Evolutionary conservation across 2,113 vertebrate genomes (phyloP), one percentile per base, ranked within the genome.

Genomic region (Corythornis vintsioides): DNA sequence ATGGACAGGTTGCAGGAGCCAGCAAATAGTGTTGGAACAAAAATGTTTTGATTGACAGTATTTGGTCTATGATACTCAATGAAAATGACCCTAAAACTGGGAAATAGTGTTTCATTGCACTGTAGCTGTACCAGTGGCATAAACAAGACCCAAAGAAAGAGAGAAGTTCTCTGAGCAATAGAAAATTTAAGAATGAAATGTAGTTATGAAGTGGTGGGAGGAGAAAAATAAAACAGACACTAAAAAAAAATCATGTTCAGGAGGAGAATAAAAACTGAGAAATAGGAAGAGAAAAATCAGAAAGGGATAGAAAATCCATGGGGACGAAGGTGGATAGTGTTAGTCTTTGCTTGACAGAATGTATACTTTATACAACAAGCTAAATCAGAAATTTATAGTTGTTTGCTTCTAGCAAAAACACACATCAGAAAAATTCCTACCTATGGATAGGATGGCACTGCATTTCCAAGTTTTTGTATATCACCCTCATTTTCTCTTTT

Each of bases 321-420:
- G 47, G 87, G 88, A 96, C 5, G 65, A 91, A 96, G 91, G 84
- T 89, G 91, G 95, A 74, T 83, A 69, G 95, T 96, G 96, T 94
- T 92, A 61, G 88, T 91, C 79, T 96, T 89, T 95, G 92, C 95
- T 93, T 96, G 95, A 94, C 95, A 96, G 89, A 93, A 91, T 86
- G 92, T 96, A 85, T 92, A 85, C 89, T 92, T 96, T 86, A 83
- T 65, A 93, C 60, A 92, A 93, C 91, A 95, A 92, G 89, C 73
- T 91, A 93, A 94, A 92, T 81, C 91, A 75, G 93, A 92, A 89
- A 89, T 91, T 91, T 91, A 86, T 89, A 85, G 75, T 76, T 94
- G 92, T 92, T 95, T 91, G 91, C 92, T 96, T 86, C 85, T 53
- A 96, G 95, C 92, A 93, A 94, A 96, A 96, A 94, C 82, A 93